Evolutionary conservation across 2,888 invertebrate genomes (phyloP).

Genomic region (Idaea biselata): DNA sequence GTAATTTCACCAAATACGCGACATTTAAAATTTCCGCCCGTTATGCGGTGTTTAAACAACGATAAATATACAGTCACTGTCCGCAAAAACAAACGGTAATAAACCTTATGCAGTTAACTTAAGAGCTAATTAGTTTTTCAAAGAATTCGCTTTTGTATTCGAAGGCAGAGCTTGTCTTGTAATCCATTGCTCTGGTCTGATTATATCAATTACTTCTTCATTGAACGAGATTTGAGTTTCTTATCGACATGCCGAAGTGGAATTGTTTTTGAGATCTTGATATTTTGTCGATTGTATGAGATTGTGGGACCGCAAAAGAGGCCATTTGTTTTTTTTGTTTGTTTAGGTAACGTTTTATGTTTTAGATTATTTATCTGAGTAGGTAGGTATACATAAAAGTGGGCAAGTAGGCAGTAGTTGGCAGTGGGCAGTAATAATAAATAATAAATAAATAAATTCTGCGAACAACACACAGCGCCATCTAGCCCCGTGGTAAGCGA

Average conservation of each 20-base stretch:
- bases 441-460: no score
- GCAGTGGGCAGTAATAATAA: no score
- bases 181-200: constrained; percentile 48
- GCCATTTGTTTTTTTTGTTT: neutral
- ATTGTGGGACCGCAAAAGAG: neutral
- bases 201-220: constrained; percentile 57
- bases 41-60: constrained; percentile 19
- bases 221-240: constrained; percentile 40
- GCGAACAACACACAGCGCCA: no score
- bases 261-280: constrained; percentile 1
- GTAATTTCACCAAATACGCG: constrained; percentile 49
- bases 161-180: constrained; percentile 38
- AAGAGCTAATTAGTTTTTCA: constrained; percentile 2
- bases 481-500: no score
- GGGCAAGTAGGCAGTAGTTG: neutral
- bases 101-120: neutral
- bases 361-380: neutral
- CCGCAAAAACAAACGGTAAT: neutral
- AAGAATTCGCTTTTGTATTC: constrained; percentile 7
- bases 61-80: neutral
- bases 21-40: constrained; percentile 38
- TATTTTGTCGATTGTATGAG: neutral
- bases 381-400: no score
- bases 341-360: neutral
- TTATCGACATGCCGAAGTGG: neutral